phyloP scores from a whole-genome alignment of 2,113 vertebrate genomes.

The Aegithalos caudatus region DNA sequence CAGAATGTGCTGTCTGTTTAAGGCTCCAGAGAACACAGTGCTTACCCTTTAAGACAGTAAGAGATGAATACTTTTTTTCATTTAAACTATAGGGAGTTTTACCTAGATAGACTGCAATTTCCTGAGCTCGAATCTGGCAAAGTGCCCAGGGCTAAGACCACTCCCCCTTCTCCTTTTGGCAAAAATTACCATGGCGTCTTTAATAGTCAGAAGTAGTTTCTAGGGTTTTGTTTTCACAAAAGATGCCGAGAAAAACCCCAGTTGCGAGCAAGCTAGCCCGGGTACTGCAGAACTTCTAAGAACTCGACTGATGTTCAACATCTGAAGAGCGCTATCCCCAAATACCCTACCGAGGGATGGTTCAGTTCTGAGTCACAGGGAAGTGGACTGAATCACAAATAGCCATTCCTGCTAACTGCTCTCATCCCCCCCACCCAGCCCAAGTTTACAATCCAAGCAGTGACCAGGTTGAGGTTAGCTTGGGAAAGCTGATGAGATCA shows the following conservation, averaged over 20 bases:
- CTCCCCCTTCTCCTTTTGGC: slow-evolving; percentile 6
- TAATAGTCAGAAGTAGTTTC: slow-evolving; percentile 8
- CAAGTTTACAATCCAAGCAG: slow-evolving; percentile 9
- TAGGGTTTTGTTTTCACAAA: slow-evolving; percentile 12
- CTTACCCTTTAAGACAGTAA: slow-evolving; percentile 53
- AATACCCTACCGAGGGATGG: slow-evolving; percentile 2
- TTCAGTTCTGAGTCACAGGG: slow-evolving; percentile 37
- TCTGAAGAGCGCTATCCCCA: background rate
- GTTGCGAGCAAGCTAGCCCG: background rate
- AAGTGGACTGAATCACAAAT: slow-evolving; percentile 24
- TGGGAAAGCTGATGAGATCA: slow-evolving; percentile 56
- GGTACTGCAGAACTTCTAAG: background rate
- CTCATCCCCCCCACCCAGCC: background rate
- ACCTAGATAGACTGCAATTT: slow-evolving; percentile 67
- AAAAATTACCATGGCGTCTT: slow-evolving; percentile 38
- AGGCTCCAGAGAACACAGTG: background rate
- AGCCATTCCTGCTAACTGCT: slow-evolving; percentile 5
- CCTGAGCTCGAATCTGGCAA: slow-evolving; percentile 52
- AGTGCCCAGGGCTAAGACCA: slow-evolving; percentile 45
- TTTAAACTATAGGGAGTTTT: slow-evolving; percentile 60
- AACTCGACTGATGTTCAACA: background rate
- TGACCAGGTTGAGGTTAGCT: slow-evolving; percentile 56
- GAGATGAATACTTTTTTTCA: slow-evolving; percentile 58
- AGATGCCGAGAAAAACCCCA: background rate
- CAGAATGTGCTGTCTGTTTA: slow-evolving; percentile 9